A percentile compares a stretch with the other conserved stretches of the same genome.
These are phyloP conservation scores for Montipora sp. DNA, from an alignment of 64 coral and sea anemone genomes.

Conservation along the genomic window DNA sequence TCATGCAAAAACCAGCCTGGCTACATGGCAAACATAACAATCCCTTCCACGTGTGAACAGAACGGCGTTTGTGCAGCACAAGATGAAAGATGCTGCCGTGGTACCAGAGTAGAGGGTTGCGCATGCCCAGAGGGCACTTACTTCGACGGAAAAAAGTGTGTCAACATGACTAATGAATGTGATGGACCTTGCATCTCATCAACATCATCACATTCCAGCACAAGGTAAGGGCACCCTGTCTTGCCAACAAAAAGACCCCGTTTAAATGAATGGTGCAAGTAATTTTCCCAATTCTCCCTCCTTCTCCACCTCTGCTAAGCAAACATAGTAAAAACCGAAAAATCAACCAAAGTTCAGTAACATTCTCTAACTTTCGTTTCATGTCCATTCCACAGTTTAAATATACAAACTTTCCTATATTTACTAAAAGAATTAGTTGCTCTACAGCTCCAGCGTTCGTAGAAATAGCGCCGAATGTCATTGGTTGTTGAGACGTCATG, in stretches of 20 bases:
- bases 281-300: background rate
- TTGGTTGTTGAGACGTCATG: no score
- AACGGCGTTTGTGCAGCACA: slow-evolving; percentile 8
- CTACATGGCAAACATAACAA: slow-evolving; percentile 76
- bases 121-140: slow-evolving; percentile 74
- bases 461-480: no score
- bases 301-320: no score
- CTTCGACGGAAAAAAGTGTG: slow-evolving; percentile 88
- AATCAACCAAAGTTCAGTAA: no score
- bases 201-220: background rate
- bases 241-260: background rate
- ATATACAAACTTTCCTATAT: no score
- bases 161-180: slow-evolving; percentile 54
- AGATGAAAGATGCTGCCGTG: slow-evolving; percentile 72
- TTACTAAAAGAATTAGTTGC: no score
- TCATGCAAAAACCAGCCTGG: slow-evolving; percentile 77
- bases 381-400: no score
- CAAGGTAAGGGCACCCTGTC: background rate
- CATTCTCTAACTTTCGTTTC: no score
- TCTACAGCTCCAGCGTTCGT: no score
- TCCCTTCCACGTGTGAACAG: slow-evolving; percentile 72
- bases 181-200: slow-evolving; percentile 13
- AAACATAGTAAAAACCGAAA: no score
- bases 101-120: slow-evolving; percentile 81
- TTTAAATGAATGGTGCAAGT: background rate